Evolutionary conservation across 2,113 vertebrate species (phyloP), one percentile per base, ranked within the genome.

Genomic region (Scolopax mira): DNA sequence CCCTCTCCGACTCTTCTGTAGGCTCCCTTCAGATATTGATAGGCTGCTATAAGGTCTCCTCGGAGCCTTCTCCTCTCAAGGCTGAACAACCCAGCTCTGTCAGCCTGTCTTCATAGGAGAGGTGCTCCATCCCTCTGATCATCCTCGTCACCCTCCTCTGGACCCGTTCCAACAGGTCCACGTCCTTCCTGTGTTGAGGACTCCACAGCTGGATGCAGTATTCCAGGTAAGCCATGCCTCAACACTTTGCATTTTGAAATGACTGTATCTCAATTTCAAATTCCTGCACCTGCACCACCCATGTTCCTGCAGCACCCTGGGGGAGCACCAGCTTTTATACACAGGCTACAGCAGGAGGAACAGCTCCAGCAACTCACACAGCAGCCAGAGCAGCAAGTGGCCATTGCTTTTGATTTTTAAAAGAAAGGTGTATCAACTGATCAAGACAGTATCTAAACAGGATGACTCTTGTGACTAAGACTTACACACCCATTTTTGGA

Each of bases 221-320:
- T n/a, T n/a, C n/a, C n/a, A n/a, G n/a, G n/a, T n/a, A n/a, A 69
- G n/a, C 31, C 69, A n/a, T 49, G 62, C 31, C 15, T 24, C 48
- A 48, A 37, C 33, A 35, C 16, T 62, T 14, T 28, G 22, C 33
- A 49, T 55, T 37, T n/a, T 65, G 42, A 58, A 72, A 33, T 44
- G 3, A 51, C 33, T 33, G 19, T 15, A 35, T 10, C 41, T 1
- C n/a, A n/a, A n/a, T n/a, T n/a, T n/a, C 57, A 49, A 71, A 28
- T 6, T 19, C 37, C 44, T 27, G 27, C 19, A 44, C 12, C 15
- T 14, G 15, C 42, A 58, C 24, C 51, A 58, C 33, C 21, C 10
- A 0, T 3, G 0, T 13, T 49, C 35, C 48, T 3, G 1, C 2
- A 25, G 17, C 41, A 12, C n/a, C 2, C 23, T 18, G 57, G 31